Conservation (phyloP, 2,888 invertebrate genomes). For the Macaria notata region DNA sequence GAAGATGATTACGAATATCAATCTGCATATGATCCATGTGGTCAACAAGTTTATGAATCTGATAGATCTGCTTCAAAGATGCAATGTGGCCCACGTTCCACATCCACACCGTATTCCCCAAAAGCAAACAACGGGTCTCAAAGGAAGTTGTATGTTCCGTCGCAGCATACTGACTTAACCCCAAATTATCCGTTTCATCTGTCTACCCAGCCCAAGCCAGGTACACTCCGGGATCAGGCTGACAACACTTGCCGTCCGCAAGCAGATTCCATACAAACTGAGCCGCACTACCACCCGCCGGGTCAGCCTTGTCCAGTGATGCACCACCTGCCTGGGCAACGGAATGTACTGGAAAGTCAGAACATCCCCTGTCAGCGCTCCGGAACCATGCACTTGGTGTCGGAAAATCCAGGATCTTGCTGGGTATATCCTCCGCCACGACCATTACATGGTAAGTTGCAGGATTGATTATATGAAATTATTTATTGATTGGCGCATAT, state of each 20-base stretch:
- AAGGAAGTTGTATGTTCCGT: neutral
- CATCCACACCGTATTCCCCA: neutral
- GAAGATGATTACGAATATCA: too few species aligned
- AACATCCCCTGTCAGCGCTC: neutral
- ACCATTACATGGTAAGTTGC: too few species aligned
- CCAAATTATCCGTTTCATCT: conserved; percentile 2
- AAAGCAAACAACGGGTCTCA: neutral
- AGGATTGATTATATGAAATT: too few species aligned
- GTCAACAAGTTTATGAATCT: too few species aligned
- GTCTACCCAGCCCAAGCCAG: neutral
- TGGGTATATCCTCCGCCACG: neutral
- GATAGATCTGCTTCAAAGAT: too few species aligned
- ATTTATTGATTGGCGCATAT: too few species aligned
- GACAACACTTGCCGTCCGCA: too few species aligned
- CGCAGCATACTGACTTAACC: neutral
- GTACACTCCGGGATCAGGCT: too few species aligned
- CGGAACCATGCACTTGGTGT: too few species aligned
- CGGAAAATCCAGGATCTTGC: too few species aligned
- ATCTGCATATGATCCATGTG: too few species aligned
- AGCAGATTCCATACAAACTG: too few species aligned
- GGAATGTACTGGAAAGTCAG: conserved; percentile 1
- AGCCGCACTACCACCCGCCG: neutral
- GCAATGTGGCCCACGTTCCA: neutral
- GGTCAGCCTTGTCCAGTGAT: neutral
- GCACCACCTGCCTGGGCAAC: neutral